Evolutionary conservation across 2,113 vertebrate genomes (phyloP).

Genomic region (Mesembrinibis cayennensis): DNA sequence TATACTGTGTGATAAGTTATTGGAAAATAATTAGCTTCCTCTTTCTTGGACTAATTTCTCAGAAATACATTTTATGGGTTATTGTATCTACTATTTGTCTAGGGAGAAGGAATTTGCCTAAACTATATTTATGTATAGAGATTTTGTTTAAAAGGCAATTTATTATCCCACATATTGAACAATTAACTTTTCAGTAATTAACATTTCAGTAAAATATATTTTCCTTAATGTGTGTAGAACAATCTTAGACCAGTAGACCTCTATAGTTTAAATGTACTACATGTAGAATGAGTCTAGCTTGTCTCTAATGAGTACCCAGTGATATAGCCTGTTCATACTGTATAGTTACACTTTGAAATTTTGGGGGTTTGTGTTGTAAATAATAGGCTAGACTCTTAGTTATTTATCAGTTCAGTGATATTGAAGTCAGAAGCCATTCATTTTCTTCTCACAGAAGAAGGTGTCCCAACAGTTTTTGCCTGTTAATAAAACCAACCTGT

Average conservation of each 20-base stretch:
- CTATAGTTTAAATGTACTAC: not conserved
- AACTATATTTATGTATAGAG: not conserved
- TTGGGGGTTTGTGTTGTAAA: not conserved
- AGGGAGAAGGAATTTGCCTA: not conserved
- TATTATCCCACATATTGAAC: not conserved
- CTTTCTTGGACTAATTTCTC: not conserved
- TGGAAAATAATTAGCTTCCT: conserved; percentile 17
- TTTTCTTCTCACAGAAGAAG: not conserved
- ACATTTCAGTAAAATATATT: not conserved
- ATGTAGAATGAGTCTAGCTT: not conserved
- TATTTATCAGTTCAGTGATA: not conserved
- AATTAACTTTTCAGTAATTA: not conserved
- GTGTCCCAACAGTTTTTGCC: not conserved
- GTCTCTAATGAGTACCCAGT: not conserved
- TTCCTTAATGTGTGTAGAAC: not conserved
- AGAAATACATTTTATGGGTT: not conserved
- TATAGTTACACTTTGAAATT: not conserved
- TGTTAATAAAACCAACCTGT: not conserved
- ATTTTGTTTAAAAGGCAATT: not conserved
- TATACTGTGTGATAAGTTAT: not conserved
- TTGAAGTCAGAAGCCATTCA: not conserved
- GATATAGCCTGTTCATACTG: not conserved
- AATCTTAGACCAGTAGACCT: not conserved
- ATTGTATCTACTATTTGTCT: not conserved
- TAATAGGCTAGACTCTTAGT: not conserved